These are phyloP conservation scores for Melinaea menophilus DNA, from an alignment of 2,888 invertebrate genomes.

Conservation along the genomic window DNA sequence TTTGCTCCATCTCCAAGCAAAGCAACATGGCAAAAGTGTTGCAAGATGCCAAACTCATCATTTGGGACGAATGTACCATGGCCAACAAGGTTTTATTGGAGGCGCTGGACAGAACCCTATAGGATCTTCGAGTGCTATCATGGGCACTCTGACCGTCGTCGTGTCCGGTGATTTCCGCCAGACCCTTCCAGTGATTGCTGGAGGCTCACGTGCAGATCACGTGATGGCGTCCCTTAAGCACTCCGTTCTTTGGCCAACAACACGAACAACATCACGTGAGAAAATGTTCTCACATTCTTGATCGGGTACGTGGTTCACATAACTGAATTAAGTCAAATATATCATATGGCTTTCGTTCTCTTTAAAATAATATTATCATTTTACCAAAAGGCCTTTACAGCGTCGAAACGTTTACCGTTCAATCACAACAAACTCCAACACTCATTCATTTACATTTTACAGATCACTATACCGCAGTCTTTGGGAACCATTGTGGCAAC, in stretches of 20 bases:
- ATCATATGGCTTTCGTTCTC: too few species aligned
- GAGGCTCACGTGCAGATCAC: conserved; percentile 36
- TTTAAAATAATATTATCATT: too few species aligned
- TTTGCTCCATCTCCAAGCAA: conserved; percentile 33
- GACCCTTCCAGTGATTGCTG: conserved; percentile 37
- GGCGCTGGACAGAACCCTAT: conserved; percentile 40
- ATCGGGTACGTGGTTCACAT: too few species aligned
- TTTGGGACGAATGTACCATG: conserved; percentile 38
- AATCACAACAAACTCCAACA: too few species aligned
- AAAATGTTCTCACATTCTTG: too few species aligned
- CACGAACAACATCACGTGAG: too few species aligned
- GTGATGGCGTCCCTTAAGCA: conserved; percentile 36
- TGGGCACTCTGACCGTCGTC: conserved; percentile 36
- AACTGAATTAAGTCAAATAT: too few species aligned
- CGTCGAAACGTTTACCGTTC: too few species aligned
- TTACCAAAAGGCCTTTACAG: too few species aligned
- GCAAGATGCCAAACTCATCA: conserved; percentile 36
- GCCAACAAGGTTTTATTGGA: conserved; percentile 37
- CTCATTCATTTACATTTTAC: too few species aligned
- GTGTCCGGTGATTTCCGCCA: conserved; percentile 37
- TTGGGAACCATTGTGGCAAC: too few species aligned
- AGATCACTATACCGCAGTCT: too few species aligned
- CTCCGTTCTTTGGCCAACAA: conserved; percentile 33
- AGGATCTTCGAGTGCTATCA: conserved; percentile 35
- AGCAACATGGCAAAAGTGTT: conserved; percentile 38